phyloP scores from a whole-genome alignment of 1,140 invertebrate genomes.

The Zaprionus kolodkinae region DNA sequence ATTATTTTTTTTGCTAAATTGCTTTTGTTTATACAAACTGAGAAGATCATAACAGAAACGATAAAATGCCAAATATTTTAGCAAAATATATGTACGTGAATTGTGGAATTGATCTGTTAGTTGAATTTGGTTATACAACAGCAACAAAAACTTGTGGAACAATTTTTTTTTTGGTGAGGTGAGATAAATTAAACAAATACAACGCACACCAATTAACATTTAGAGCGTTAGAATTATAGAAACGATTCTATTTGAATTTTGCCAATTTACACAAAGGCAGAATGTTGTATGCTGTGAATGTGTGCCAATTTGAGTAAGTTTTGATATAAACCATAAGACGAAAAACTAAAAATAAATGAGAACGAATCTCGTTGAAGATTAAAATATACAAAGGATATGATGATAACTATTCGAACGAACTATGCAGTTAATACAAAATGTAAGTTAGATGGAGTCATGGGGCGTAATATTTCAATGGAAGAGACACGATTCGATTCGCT shows the following conservation, averaged over 20 bases:
- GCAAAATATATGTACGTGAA: slow-evolving; percentile 4
- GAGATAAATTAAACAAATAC: slow-evolving; percentile 65
- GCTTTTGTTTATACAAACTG: slow-evolving; percentile 52
- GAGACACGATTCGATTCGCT: not conserved
- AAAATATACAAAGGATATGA: slow-evolving; percentile 53
- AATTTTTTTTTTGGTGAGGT: slow-evolving; percentile 40
- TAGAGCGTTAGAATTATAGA: slow-evolving; percentile 62
- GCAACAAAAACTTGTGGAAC: slow-evolving; percentile 27
- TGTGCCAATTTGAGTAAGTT: slow-evolving; percentile 16
- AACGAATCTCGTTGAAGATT: slow-evolving; percentile 20
- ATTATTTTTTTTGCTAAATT: not conserved
- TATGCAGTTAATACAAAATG: not conserved
- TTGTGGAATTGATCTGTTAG: not conserved
- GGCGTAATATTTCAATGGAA: not conserved
- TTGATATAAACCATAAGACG: not conserved
- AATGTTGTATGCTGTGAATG: slow-evolving; percentile 25
- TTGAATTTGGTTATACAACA: slow-evolving; percentile 22
- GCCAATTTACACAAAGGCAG: slow-evolving; percentile 59
- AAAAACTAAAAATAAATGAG: slow-evolving; percentile 8
- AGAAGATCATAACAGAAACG: slow-evolving; percentile 57
- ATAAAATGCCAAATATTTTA: slow-evolving; percentile 55
- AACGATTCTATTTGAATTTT: slow-evolving; percentile 45
- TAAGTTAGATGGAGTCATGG: not conserved
- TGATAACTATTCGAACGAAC: slow-evolving; percentile 5
- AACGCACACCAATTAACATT: slow-evolving; percentile 83